A percentile compares a stretch with the other conserved stretches of the same genome.
Evolutionary conservation across 2,888 invertebrate genomes (phyloP).

Genomic region (Pterobdella sp.): DNA sequence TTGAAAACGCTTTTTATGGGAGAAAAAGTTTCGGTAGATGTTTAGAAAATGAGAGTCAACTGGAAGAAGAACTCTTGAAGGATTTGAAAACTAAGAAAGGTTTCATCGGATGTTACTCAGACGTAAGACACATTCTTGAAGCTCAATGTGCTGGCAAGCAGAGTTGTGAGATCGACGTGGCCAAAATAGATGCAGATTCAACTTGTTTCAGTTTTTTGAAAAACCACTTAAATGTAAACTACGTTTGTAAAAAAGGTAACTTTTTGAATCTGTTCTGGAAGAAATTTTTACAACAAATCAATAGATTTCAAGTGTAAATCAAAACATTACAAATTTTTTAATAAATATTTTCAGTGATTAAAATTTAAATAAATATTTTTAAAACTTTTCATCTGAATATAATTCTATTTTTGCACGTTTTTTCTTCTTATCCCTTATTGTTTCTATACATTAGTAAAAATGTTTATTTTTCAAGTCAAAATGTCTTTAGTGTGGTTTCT

Average conservation of each 20-base stretch:
- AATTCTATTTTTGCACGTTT: neutral
- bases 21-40: constrained; percentile 8
- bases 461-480: too few species aligned
- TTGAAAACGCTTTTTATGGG: neutral
- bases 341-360: too few species aligned
- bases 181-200: neutral
- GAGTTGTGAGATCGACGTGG: constrained; percentile 13
- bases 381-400: neutral
- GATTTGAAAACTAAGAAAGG: too few species aligned
- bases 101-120: constrained; percentile 10
- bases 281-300: too few species aligned
- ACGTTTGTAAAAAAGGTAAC: constrained; percentile 15
- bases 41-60: neutral
- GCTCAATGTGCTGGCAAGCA: constrained; percentile 10
- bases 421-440: too few species aligned
- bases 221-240: neutral
- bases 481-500: too few species aligned
- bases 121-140: constrained; percentile 15
- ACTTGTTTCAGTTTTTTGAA: constrained; percentile 12
- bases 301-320: too few species aligned
- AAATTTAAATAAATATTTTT: neutral
- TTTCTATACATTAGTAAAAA: too few species aligned
- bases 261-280: neutral
- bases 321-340: too few species aligned
- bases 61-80: too few species aligned